These are phyloP conservation scores for Paedocypris micromegethes DNA, from an alignment of 2,797 vertebrate species.

Conservation along the genomic window DNA sequence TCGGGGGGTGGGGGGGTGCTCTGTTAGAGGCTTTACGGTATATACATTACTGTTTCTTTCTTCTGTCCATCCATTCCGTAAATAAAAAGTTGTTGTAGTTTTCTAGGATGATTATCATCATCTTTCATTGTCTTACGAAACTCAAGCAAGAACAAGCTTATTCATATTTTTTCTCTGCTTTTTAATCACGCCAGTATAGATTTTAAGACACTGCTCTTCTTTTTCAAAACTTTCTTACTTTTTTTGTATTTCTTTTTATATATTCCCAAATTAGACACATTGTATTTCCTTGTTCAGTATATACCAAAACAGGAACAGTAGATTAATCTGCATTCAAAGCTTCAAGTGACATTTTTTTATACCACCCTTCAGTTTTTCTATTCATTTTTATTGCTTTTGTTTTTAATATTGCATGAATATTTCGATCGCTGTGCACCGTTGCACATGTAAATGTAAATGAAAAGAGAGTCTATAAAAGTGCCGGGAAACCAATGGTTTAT, in stretches of 20 bases:
- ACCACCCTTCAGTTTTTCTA: slow-evolving; percentile 27
- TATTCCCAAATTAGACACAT: neutral
- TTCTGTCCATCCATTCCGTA: neutral
- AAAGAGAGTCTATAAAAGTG: slow-evolving; percentile 42
- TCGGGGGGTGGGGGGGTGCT: too few relatives aligned
- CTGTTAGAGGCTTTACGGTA: neutral
- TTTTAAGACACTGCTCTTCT: too few relatives aligned
- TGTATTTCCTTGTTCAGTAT: neutral
- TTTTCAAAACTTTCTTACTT: neutral
- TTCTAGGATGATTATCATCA: too few relatives aligned
- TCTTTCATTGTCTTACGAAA: too few relatives aligned
- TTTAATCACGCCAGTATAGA: too few relatives aligned
- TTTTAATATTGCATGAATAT: slow-evolving; percentile 56
- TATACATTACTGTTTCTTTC: neutral
- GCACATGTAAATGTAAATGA: slow-evolving; percentile 40
- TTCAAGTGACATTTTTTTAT: slow-evolving; percentile 58
- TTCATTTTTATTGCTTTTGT: slow-evolving; percentile 52
- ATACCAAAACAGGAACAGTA: too few relatives aligned
- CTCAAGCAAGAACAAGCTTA: too few relatives aligned
- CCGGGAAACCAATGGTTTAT: neutral
- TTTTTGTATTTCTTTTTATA: slow-evolving; percentile 1
- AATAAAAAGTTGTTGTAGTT: too few relatives aligned
- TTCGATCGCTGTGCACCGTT: neutral
- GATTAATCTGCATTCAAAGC: slow-evolving; percentile 46
- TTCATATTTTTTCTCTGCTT: too few relatives aligned